Percentiles rank a stretch among this genome's conserved stretches.
These are phyloP conservation scores for Hirtodrosophila trivittata DNA, from an alignment of 2,888 invertebrate genomes.

Conservation along the genomic window DNA sequence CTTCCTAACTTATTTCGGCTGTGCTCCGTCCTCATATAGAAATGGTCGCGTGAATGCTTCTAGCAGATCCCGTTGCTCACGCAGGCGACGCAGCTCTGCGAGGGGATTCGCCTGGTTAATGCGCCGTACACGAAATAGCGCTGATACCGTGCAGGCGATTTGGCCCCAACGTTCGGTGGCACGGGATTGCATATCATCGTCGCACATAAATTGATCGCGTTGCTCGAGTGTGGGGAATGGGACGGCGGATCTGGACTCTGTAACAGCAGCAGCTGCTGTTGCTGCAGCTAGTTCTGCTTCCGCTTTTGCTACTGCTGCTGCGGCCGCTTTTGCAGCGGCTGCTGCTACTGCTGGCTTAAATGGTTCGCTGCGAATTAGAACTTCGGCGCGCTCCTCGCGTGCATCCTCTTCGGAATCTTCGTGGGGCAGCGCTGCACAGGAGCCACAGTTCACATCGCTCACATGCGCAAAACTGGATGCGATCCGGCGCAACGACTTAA, in stretches of 20 bases:
- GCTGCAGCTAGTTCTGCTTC: neutral
- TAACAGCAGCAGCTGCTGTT: neutral
- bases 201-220: constrained; percentile 5
- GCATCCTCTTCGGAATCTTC: constrained; percentile 62
- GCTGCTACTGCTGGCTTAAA: constrained; percentile 23
- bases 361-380: constrained; percentile 54
- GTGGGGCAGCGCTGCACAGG: constrained; percentile 37
- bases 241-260: too few relatives aligned
- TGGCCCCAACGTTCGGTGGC: constrained; percentile 64
- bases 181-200: constrained; percentile 28
- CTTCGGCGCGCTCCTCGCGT: constrained; percentile 52
- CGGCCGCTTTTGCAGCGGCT: neutral
- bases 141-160: constrained; percentile 55
- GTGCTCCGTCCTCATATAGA: constrained; percentile 34
- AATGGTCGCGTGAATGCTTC: constrained; percentile 64
- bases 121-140: constrained; percentile 63
- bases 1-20: constrained; percentile 8
- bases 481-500: constrained; percentile 48
- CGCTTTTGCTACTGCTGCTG: neutral
- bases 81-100: constrained; percentile 48
- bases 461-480: constrained; percentile 65
- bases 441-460: constrained; percentile 42
- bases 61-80: constrained; percentile 67
- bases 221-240: too few relatives aligned
- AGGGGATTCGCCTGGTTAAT: constrained; percentile 34